phyloP scores from a whole-genome alignment of 2,797 vertebrate genomes.

The Xenentodon cancila region DNA sequence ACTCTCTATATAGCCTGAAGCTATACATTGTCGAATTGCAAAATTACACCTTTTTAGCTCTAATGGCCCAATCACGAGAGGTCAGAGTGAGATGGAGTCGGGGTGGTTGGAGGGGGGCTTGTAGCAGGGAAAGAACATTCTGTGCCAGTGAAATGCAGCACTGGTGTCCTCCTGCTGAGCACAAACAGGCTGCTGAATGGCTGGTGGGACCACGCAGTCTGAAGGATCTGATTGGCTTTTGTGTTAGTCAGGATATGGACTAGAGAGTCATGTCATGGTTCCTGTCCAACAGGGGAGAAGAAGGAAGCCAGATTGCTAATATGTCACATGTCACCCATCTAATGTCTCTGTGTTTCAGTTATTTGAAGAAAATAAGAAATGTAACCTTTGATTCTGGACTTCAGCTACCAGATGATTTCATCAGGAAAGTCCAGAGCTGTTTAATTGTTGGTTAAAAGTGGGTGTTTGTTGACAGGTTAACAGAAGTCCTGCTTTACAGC shows the following conservation, averaged over 20 bases:
- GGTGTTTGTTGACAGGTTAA: neutral
- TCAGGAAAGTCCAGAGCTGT: neutral
- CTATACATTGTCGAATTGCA: conserved; percentile 35
- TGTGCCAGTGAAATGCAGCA: conserved; percentile 82
- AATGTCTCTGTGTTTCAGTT: too few species aligned
- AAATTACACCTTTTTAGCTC: conserved; percentile 53
- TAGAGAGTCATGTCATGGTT: conserved; percentile 48
- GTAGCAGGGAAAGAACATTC: conserved; percentile 74
- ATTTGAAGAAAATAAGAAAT: too few species aligned
- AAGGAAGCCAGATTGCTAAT: neutral
- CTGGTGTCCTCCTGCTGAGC: conserved; percentile 84
- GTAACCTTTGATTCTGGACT: too few species aligned
- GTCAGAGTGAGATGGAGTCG: conserved; percentile 48
- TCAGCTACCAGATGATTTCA: neutral
- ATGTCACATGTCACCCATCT: too few species aligned
- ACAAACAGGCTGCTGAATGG: conserved; percentile 68
- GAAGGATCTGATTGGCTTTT: conserved; percentile 57
- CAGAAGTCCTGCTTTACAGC: neutral
- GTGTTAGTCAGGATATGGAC: conserved; percentile 28
- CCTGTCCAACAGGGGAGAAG: conserved; percentile 6
- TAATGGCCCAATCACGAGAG: conserved; percentile 35
- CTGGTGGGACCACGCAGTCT: conserved; percentile 59
- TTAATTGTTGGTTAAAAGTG: neutral
- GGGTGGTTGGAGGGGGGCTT: conserved; percentile 25
- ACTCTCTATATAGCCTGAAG: neutral